Evolutionary conservation across 2,113 vertebrate species (phyloP).

Genomic region (Melanerpes formicivorus): DNA sequence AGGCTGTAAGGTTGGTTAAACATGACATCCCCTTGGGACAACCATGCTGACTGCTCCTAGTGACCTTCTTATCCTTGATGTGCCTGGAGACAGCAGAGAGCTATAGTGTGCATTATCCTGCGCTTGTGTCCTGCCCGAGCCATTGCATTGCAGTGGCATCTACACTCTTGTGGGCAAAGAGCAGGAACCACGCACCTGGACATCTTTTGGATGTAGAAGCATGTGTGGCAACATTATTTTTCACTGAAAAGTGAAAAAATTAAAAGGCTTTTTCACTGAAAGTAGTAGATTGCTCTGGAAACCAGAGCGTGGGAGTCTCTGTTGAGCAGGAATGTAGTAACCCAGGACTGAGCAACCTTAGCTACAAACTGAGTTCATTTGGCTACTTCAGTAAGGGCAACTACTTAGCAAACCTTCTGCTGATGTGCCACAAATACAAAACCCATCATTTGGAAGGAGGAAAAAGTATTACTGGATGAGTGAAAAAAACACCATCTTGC

Average conservation of each 20-base stretch:
- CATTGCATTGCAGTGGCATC: neutral
- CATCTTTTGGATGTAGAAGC: neutral
- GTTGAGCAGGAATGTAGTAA: neutral
- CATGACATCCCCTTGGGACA: no score
- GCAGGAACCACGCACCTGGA: neutral
- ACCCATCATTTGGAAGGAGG: neutral
- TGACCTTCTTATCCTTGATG: no score
- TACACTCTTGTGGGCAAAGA: neutral
- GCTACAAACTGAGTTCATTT: neutral
- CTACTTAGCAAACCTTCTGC: neutral
- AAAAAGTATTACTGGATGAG: neutral
- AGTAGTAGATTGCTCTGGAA: neutral
- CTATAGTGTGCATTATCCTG: neutral
- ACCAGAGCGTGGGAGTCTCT: neutral
- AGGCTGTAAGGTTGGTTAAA: no score
- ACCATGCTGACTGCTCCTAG: no score
- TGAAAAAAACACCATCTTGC: no score
- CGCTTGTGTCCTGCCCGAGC: neutral
- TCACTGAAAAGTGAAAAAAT: neutral
- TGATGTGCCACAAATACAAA: neutral
- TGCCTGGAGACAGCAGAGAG: neutral
- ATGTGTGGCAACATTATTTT: rapidly evolving
- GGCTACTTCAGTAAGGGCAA: neutral
- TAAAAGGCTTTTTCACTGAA: neutral
- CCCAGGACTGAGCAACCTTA: neutral